phyloP scores from a whole-genome alignment of 1,140 invertebrate species.

The Calliopsis andreniformis region DNA sequence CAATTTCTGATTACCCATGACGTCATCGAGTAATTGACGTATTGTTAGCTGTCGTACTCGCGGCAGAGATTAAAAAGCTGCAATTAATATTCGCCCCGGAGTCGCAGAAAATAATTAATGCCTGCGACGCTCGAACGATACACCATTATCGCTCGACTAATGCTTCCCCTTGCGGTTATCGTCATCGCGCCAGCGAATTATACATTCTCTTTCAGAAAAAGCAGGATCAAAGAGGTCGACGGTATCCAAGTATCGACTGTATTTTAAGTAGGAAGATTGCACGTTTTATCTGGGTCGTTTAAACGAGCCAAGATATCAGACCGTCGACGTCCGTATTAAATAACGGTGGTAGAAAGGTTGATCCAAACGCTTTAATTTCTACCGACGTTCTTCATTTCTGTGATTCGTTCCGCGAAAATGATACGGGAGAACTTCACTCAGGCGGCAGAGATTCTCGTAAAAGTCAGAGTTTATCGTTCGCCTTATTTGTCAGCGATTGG shows the following conservation, averaged over 20 bases:
- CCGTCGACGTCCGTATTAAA: neutral
- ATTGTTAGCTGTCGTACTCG: neutral
- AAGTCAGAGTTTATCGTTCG: too few relatives aligned
- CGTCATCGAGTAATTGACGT: neutral
- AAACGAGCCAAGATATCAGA: neutral
- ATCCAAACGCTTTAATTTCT: neutral
- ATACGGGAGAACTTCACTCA: too few relatives aligned
- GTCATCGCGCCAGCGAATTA: neutral
- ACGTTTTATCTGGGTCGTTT: neutral
- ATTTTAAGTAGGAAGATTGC: neutral
- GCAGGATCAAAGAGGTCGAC: neutral
- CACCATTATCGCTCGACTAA: neutral
- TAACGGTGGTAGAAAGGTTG: neutral
- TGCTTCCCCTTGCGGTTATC: neutral
- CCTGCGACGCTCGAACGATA: conserved; percentile 5
- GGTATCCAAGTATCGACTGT: neutral
- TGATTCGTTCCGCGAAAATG: neutral
- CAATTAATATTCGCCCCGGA: conserved; percentile 14
- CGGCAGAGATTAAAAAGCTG: conserved; percentile 6
- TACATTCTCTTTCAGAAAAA: neutral
- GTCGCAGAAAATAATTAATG: conserved; percentile 29
- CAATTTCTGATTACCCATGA: conserved; percentile 16
- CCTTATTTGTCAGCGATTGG: too few relatives aligned
- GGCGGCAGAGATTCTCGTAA: too few relatives aligned
- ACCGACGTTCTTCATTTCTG: neutral